phyloP scores from a whole-genome alignment of 2,113 vertebrate genomes.

The Pseudopodoces humilis region DNA sequence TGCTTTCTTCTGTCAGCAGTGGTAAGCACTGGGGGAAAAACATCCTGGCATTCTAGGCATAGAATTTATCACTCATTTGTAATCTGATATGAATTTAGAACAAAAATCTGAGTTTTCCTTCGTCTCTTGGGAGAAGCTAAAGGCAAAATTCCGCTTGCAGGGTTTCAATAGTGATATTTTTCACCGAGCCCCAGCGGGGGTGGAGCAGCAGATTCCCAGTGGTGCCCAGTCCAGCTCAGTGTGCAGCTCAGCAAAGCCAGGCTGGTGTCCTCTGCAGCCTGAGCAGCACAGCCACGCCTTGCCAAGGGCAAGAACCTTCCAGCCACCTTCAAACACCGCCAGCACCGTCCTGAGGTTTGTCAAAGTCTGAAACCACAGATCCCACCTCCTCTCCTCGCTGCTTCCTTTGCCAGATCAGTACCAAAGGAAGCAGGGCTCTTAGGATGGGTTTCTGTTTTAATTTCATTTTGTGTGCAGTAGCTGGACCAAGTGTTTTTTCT shows the following conservation, averaged over 20 bases:
- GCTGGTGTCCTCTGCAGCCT: background rate
- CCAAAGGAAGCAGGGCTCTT: background rate
- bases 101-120: background rate
- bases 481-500: background rate
- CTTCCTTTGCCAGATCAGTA: background rate
- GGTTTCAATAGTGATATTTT: background rate
- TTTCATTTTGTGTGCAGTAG: background rate
- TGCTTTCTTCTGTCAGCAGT: background rate
- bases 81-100: fast-evolving
- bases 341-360: background rate
- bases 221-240: background rate
- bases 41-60: fast-evolving
- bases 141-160: background rate
- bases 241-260: background rate
- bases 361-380: background rate
- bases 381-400: background rate
- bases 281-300: no score
- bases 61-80: background rate
- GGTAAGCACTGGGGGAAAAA: background rate
- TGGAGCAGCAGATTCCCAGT: background rate
- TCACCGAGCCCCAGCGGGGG: background rate
- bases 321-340: background rate
- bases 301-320: background rate
- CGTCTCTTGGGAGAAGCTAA: fast-evolving
- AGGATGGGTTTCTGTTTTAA: background rate